A percentile compares a stretch with the other conserved stretches of the same genome.
Conservation (phyloP, 2,888 invertebrate species). For the Epistrophella euchroma region DNA sequence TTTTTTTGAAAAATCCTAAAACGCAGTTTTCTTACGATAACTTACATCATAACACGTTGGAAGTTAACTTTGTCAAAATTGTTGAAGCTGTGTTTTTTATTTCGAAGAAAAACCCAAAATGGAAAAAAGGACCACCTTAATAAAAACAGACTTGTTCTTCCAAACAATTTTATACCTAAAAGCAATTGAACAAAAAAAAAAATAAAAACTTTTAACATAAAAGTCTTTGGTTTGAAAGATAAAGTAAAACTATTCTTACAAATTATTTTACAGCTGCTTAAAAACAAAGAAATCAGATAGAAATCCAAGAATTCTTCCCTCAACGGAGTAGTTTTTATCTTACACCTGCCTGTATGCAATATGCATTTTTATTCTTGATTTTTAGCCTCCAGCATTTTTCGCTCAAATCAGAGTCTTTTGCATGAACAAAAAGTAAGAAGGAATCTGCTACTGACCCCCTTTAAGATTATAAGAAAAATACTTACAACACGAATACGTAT, state of each 20-base stretch:
- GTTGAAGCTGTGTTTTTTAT: no score
- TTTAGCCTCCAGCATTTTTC: conserved; percentile 32
- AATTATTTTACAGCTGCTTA: conserved; percentile 51
- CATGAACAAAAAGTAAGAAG: neutral
- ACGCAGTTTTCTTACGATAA: no score
- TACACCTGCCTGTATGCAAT: conserved; percentile 47
- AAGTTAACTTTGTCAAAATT: no score
- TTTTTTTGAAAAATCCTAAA: no score
- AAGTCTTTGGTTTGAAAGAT: neutral
- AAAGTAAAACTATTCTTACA: neutral
- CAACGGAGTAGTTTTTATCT: conserved; percentile 3
- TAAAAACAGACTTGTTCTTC: no score
- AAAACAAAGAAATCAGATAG: conserved; percentile 23
- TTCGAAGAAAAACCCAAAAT: no score
- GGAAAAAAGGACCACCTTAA: no score
- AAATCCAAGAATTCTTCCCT: conserved; percentile 28
- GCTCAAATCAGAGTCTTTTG: conserved; percentile 6
- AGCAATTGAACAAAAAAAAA: neutral
- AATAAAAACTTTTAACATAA: neutral
- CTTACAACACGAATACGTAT: neutral
- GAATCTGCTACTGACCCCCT: conserved; percentile 15
- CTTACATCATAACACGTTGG: no score
- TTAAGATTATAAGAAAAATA: neutral
- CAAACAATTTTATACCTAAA: neutral
- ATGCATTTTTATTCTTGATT: conserved; percentile 45